Percentiles rank a stretch among this genome's conserved stretches.
Conservation (phyloP, 2,888 invertebrate species). For the Orthosia gracilis region DNA sequence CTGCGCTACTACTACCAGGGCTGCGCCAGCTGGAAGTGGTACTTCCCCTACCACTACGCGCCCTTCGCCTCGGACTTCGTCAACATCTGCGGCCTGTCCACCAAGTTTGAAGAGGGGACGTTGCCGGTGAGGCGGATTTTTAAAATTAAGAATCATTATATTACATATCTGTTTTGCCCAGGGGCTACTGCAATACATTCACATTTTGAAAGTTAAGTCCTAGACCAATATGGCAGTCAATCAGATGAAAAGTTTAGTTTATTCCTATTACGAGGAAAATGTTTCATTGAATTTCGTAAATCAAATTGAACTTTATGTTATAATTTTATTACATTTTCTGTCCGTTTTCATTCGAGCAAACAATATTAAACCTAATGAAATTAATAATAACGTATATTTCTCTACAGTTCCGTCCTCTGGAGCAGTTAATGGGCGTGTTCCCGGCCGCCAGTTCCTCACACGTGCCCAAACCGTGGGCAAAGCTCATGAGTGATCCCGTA, state of each 20-base stretch:
- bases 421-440: constrained; percentile 99
- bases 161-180: background rate
- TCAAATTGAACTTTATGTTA: too few relatives aligned
- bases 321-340: background rate
- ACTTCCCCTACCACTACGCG: constrained; percentile 99
- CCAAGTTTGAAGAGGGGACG: constrained; percentile 97
- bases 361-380: background rate
- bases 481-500: constrained; percentile 97
- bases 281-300: too few relatives aligned
- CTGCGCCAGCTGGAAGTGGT: constrained; percentile 99
- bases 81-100: constrained; percentile 96
- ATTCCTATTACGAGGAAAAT: too few relatives aligned
- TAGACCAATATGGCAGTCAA: too few relatives aligned
- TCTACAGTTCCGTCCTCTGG: constrained; percentile 97
- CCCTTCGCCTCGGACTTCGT: constrained; percentile 99
- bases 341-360: background rate
- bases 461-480: constrained; percentile 98
- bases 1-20: constrained; percentile 99
- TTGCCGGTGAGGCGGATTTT: constrained; percentile 93
- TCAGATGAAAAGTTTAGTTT: too few relatives aligned
- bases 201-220: too few relatives aligned
- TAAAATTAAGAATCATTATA: background rate
- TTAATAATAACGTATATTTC: background rate
- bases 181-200: too few relatives aligned
- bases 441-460: constrained; percentile 99